Percentiles rank a stretch among this genome's conserved stretches.
Conservation (phyloP, 2,113 vertebrate genomes). For the Chaenocephalus aceratus region DNA sequence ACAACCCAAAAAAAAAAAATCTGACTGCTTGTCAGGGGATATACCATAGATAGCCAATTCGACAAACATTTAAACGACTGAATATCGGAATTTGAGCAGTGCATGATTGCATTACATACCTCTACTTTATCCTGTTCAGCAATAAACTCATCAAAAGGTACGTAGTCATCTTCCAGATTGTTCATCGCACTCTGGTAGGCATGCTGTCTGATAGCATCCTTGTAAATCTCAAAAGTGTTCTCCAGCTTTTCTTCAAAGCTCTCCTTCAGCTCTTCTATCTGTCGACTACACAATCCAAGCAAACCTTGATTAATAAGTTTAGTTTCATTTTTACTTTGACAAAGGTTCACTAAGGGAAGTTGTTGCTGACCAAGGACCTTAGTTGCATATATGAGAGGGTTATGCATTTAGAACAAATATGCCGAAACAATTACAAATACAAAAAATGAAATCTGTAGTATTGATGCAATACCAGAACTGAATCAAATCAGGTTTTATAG, state of each 20-base stretch:
- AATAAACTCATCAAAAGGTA: conserved; percentile 87
- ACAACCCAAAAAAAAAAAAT: not conserved
- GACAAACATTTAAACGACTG: not conserved
- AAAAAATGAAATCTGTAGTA: not conserved
- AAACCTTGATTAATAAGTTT: not conserved
- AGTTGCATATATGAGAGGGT: not conserved
- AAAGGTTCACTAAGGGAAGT: not conserved
- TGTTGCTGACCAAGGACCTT: not conserved
- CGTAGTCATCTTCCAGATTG: conserved; percentile 88
- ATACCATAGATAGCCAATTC: not conserved
- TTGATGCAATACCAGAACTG: not conserved
- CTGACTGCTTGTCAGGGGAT: not conserved
- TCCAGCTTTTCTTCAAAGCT: conserved; percentile 90
- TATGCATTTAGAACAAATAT: not conserved
- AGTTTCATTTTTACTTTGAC: not conserved
- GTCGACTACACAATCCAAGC: conserved; percentile 77
- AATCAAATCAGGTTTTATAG: too few species aligned
- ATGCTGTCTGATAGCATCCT: conserved; percentile 91
- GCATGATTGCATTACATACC: conserved; percentile 67
- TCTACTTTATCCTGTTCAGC: conserved; percentile 89
- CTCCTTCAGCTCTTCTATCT: conserved; percentile 89
- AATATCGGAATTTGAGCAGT: not conserved
- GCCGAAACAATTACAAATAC: not conserved
- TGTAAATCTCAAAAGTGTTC: conserved; percentile 92
- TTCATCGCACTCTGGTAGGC: conserved; percentile 89